Conservation (phyloP, 2,113 vertebrate species). For the Chloebia gouldiae region DNA sequence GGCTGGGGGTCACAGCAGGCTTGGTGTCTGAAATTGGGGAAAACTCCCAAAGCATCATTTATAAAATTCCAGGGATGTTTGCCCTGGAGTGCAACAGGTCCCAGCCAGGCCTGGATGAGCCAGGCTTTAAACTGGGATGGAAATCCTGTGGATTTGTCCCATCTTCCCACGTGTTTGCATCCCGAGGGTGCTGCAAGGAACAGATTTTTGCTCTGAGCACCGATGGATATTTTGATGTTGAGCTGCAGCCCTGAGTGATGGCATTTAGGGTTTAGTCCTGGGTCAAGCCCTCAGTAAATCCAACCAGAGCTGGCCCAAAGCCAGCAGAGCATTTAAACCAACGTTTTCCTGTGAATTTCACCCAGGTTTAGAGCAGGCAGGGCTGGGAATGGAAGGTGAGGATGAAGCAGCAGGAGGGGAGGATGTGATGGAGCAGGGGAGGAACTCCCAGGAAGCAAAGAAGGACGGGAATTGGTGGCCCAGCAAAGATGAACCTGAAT, state of each 20-base stretch:
- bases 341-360: not conserved
- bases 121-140: not conserved
- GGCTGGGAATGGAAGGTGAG: not conserved
- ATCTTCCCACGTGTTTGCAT: not conserved
- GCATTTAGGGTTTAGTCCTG: not conserved
- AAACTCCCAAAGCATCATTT: not conserved
- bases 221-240: fast-evolving
- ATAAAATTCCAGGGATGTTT: not conserved
- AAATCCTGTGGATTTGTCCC: not conserved
- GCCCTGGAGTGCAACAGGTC: not conserved
- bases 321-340: not conserved
- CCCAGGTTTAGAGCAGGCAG: fast-evolving
- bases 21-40: not conserved
- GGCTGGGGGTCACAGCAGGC: not conserved
- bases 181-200: not conserved
- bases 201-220: not conserved
- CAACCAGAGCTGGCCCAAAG: not conserved
- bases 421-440: not conserved
- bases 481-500: not conserved
- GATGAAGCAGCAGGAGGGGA: not conserved
- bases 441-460: not conserved
- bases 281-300: not conserved
- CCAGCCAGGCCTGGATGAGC: not conserved
- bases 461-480: not conserved
- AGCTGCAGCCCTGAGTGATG: fast-evolving